phyloP scores from a whole-genome alignment of 2,797 vertebrate species.

The Intellagama lesueurii region DNA sequence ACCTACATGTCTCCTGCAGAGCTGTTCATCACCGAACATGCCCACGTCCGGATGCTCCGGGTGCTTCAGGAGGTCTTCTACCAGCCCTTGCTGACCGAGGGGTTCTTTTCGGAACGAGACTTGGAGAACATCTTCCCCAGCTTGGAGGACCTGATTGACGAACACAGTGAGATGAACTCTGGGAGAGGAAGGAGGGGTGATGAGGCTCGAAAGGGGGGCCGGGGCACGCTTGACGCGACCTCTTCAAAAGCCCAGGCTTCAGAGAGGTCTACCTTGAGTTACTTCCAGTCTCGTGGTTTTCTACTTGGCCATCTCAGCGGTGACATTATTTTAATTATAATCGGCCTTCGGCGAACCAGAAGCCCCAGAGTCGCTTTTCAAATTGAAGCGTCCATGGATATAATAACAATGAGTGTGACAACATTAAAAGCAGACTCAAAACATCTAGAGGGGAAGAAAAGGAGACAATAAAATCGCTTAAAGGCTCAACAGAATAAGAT shows the following conservation, averaged over 20 bases:
- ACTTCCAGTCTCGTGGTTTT: background rate
- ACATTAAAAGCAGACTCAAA: background rate
- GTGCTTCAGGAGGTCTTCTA: conserved; percentile 91
- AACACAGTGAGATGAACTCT: conserved; percentile 84
- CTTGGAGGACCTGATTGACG: conserved; percentile 90
- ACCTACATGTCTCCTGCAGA: conserved; percentile 73
- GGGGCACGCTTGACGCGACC: no score
- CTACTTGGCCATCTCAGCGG: no score
- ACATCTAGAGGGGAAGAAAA: background rate
- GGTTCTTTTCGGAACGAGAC: conserved; percentile 82
- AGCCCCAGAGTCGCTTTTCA: background rate
- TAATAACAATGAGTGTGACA: background rate
- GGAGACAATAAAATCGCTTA: no score
- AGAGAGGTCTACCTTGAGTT: background rate
- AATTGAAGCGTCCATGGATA: background rate
- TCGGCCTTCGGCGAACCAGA: background rate
- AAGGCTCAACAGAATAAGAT: no score
- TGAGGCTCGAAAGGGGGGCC: rapidly evolving
- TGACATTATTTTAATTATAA: background rate
- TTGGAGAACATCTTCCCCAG: conserved; percentile 87
- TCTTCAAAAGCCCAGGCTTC: background rate
- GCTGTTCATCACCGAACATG: conserved; percentile 90
- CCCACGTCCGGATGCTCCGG: conserved; percentile 90
- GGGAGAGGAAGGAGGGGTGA: rapidly evolving
- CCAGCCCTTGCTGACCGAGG: conserved; percentile 82